Base-by-base conservation (phyloP, 2,888 invertebrate species). In the Drosophila setosimentum region DNA sequence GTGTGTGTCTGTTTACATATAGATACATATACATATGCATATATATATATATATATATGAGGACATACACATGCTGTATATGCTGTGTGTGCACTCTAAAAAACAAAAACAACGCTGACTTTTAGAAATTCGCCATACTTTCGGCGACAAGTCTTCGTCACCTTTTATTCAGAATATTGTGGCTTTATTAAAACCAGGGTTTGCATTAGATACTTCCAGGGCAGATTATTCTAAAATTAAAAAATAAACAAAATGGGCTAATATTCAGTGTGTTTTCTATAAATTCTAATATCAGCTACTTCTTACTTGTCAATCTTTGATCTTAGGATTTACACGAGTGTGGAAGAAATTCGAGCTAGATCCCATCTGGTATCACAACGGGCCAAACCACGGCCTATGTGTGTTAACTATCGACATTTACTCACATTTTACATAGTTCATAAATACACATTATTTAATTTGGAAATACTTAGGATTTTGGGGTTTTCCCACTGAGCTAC, bases 61-160 rank as follows among this genome's bases (percentile, higher is more conserved):
- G 35, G 42, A 48, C 54, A 61, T 48, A 67, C 16, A 24, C 24
- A 33, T 32, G 16, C 16, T 16, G 21, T 33, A 3, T 11, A 35
- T 18, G 18, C 45, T 54, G 13, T 30, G 24, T 68, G 57, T 21
- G 68, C 45, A 45, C 45, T 24, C 45, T 24, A 21, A 2, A 24
- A 45, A 42, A 24, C 8, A 24, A 45, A 0, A 1, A 7, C n/a
- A n/a, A 16, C 4, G 1, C 21, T 42, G 4, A 24, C 0, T 16
- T 45, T 16, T 8, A 16, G 21, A 24, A 45, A 45, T 24, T 45
- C 42, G 21, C 42, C 42, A 45, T 13, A 18, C 2, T 37, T 7
- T 21, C 13, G 1, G 0, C 3, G 2, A 21, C 4, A 16, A 45
- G 1, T 24, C 8, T 0, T 24, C 8, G 4, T 16, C 8, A 3